phyloP scores from a whole-genome alignment of 2,797 vertebrate genomes.

The Chlorospingus flavigularis region DNA sequence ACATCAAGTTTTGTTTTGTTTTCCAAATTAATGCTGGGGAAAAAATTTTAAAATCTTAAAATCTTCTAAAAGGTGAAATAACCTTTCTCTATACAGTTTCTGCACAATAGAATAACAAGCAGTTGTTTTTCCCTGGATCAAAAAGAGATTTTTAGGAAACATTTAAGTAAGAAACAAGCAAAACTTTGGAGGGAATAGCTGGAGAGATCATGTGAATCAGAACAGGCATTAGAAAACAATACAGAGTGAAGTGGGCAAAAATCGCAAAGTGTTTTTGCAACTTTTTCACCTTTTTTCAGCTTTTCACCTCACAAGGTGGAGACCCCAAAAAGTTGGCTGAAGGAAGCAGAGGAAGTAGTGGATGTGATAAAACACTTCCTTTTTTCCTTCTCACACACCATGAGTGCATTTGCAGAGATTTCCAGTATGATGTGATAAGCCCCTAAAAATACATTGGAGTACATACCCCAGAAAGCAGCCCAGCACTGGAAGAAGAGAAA shows the following conservation, averaged over 20 bases:
- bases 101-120: neutral
- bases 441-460: neutral
- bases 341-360: neutral
- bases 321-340: neutral
- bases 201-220: neutral
- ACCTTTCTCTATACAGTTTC: neutral
- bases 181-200: neutral
- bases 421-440: neutral
- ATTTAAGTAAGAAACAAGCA: neutral
- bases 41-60: rapidly evolving
- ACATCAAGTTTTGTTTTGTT: neutral
- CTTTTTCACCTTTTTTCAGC: neutral
- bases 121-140: neutral
- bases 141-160: neutral
- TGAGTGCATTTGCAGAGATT: neutral
- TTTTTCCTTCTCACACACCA: neutral
- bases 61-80: neutral
- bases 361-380: neutral
- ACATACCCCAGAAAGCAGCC: neutral
- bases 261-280: neutral
- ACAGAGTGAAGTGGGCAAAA: neutral
- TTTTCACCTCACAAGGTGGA: neutral
- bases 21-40: neutral
- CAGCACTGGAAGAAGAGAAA: neutral
- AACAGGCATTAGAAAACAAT: neutral